Base-by-base conservation (phyloP, 2,888 invertebrate genomes). In the Brenthis hecate region DNA sequence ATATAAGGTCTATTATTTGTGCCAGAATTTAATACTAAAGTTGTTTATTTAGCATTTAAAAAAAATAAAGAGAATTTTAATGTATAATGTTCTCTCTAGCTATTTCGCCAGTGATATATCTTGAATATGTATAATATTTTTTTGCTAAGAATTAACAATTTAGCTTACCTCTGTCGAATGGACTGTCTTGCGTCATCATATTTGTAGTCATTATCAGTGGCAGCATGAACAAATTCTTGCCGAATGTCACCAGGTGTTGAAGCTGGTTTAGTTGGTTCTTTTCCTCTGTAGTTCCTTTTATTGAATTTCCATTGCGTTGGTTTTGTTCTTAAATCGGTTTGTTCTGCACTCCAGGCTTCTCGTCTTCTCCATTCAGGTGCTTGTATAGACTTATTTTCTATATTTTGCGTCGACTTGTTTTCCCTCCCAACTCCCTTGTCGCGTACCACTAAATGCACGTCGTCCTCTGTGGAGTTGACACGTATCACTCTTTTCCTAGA, bases 301-400 rank as follows among this genome's bases (percentile, higher is more conserved):
- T 96, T 96, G 84, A 96, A 96, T 80, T 95, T 95, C 96, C 96
- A 96, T 78, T 95, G 95, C 66, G 94, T 95, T 76, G 95, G 94
- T 82, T 94, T 95, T 77, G 95, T 95, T 86, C 94, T 93, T 83
- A 94, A 91, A 89, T 95, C 94, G 81, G 93, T 88, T 80, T 94
- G 95, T 85, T 96, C 96, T 54, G 97, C 97, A 80, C 97, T 97
- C 97, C 97, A 97, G 47, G 97, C 97, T 93, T 97, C 97, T 82
- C 96, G 94, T 83, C 95, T 93, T 80, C 95, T 95, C 96, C 96
- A 96, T 84, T 96, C 96, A 73, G 94, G 95, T 78, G 95, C 94
- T 94, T 96, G 96, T 85, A 96, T 94, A 79, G 96, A 95, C 90
- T 96, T 96, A 93, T 94, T 96, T 92, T 96, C 91, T 88, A 89